Base-by-base conservation (phyloP, 2,888 invertebrate genomes). In the Capitulum mitella region DNA sequence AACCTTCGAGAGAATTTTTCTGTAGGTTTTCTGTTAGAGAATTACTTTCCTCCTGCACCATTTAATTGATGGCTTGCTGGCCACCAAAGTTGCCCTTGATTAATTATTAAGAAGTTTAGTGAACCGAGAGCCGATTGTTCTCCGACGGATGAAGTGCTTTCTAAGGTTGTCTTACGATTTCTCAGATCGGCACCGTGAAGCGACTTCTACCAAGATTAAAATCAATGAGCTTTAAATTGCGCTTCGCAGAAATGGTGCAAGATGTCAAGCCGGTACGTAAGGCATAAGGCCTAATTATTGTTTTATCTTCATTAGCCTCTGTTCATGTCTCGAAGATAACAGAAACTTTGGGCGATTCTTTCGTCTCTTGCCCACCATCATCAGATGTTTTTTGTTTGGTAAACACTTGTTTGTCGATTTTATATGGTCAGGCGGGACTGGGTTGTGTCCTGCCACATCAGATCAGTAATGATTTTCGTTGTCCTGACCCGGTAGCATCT, bases 201-300 rank as follows among this genome's bases (percentile, higher is more conserved):
- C 89, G 96, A 16, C 87, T 98, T 16, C 88, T 91, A 79, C 94
- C 97, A 0, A 88, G 98, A 48, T 86, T 98, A 78, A 92, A 94
- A 84, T 95, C 96, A 79, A 88, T 98, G 79, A 92, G 93, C 83
- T 98, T 98, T 86, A 92, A 93, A 85, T 90, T 95, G 83, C 92
- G 91, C 82, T 95, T 95, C 84, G 87, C 90, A 0, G 98, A 98
- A 86, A 89, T 93, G 85, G 91, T 98, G 61, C 89, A 90, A 58
- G 95, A 95, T 84, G 90, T 94, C 43, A 95, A 95, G 87, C 95
- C 95, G 81, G 93, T 93, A 83, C 88, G 90, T n/a, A 26, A 12
- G n/a, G 26, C 1, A 26, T 12, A 26, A 22, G 8, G 54, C 6
- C 26, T 26, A 26, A 19, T 19, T 51, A 14, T 51, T 14, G 22